Conservation (phyloP, 2,888 invertebrate genomes). For the Protonemura montana region DNA sequence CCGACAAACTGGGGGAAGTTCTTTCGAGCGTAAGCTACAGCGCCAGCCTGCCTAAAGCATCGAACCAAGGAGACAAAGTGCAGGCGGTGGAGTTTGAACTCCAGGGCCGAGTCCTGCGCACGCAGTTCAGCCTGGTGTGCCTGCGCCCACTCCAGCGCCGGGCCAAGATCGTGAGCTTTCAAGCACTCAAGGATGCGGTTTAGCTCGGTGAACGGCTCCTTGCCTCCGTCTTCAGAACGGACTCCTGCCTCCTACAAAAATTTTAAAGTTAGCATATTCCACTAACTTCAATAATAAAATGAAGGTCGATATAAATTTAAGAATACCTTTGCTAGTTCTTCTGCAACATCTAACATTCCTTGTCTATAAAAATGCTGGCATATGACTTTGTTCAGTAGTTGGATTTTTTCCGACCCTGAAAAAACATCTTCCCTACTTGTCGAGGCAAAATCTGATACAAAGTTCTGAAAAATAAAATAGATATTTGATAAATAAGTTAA, state of each 20-base stretch:
- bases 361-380: constrained; percentile 95
- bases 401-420: constrained; percentile 71
- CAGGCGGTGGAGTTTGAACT: constrained; percentile 83
- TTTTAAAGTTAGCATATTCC: background rate
- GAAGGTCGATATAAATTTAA: background rate
- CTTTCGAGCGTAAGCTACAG: constrained; percentile 84
- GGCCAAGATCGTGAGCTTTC: constrained; percentile 79
- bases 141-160: constrained; percentile 88
- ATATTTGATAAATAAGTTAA: constrained; percentile 8
- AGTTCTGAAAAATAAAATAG: constrained; percentile 67
- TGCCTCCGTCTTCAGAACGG: constrained; percentile 68
- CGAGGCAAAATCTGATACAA: constrained; percentile 88
- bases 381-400: constrained; percentile 84
- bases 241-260: constrained; percentile 72
- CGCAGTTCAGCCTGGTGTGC: constrained; percentile 76
- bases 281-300: too few species aligned
- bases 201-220: constrained; percentile 81
- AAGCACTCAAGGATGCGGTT: constrained; percentile 90
- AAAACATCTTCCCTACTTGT: constrained; percentile 87
- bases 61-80: constrained; percentile 78
- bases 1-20: constrained; percentile 83
- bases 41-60: constrained; percentile 78
- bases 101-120: constrained; percentile 72
- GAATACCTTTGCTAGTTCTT: constrained; percentile 72
- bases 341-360: constrained; percentile 92